Base-by-base conservation (phyloP, 1,140 invertebrate genomes). In the Pseudomyrmex concolor region DNA sequence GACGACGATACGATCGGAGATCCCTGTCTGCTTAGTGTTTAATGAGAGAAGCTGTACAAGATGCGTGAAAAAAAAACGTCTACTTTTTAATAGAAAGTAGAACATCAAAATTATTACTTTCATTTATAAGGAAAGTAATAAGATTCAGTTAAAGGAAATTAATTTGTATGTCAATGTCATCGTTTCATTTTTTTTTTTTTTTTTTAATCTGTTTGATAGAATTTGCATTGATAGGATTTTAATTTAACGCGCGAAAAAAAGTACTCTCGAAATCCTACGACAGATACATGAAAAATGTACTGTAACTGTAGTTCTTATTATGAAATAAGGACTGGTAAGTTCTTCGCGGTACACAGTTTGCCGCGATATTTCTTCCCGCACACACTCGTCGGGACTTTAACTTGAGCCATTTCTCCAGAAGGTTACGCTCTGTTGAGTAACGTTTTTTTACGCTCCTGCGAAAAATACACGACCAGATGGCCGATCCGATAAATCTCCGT, bases 331-430 rank as follows among this genome's bases (percentile, higher is more conserved):
- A 78, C 54, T 45, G 54, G 64, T 25, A 70, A 70, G 54, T 78
- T 59, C 64, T 17, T 64, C 48, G 74, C 48, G 19, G 45, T 57
- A 57, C 72, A 25, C 13, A 70, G 76, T 78, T 68, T 15, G 9
- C 76, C 3, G 51, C 64, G 19, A 78, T 78, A 78, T 78, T 78
- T 78, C 76, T 78, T 78, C 43, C 51, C n/a, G 22, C 19, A 34
- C 45, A 74, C 45, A 54, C 73, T 57, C 63, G 76, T 12, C 34
- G 34, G 54, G 76, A 57, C 76, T 78, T 78, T 70, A 78, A 78
- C 76, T 78, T 59, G 76, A 59, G 64, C 76, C 64, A 78, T 78
- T 78, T 78, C 76, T 78, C 76, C 54, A 68, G 64, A 25, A 25
- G 64, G 54, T 57, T 48, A 68, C 76, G 76, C 64, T 70, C 19